Evolutionary conservation across 1,140 invertebrate species (phyloP), one percentile per base, ranked within the genome.

Genomic region (Heterodera schachtii): DNA sequence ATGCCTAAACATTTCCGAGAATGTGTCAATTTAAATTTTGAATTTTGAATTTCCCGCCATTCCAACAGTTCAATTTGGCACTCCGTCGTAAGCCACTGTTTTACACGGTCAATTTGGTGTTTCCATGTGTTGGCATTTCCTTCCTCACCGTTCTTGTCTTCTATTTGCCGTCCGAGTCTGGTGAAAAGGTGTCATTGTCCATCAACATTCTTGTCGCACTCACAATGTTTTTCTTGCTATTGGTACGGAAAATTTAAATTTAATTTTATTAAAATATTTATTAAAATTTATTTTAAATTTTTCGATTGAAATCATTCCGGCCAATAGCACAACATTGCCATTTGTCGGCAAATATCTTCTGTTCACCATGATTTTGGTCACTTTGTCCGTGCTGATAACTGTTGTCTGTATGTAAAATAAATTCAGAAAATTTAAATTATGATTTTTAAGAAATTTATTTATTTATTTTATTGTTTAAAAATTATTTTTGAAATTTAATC

Each of bases 351-450:
- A 99, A 93, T 99, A 99, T 92, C 93, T 99, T 66, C 93, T 99
- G 89, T 99, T 99, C 91, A 98, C 98, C 75, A 98, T 99, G 96
- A 97, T 99, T 87, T 93, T 99, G 82, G 97, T 99, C 76, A 99
- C 97, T 67, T 92, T 98, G 60, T 98, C 96, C 47, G 98, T 98
- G 91, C 96, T 97, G 90, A 95, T 98, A 83, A 99, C 97, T 44
- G 96, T 99, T 81, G 94, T 98, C 47, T 84, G 87, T 88, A 74
- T 81, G 87, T 60, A 4, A 60, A 60, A 60, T 85, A 70, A 79
- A 98, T 95, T 60, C 92, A 97, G 66, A 31, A 66, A 57, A n/a
- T n/a, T n/a, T n/a, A n/a, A n/a, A n/a, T n/a, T n/a, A n/a, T n/a
- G n/a, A n/a, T n/a, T n/a, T n/a, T n/a, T n/a, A n/a, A n/a, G n/a